A percentile compares a stretch with the other conserved stretches of the same genome.
phyloP scores from a whole-genome alignment of 2,888 invertebrate species.

The Trichogramma dendrolimi region DNA sequence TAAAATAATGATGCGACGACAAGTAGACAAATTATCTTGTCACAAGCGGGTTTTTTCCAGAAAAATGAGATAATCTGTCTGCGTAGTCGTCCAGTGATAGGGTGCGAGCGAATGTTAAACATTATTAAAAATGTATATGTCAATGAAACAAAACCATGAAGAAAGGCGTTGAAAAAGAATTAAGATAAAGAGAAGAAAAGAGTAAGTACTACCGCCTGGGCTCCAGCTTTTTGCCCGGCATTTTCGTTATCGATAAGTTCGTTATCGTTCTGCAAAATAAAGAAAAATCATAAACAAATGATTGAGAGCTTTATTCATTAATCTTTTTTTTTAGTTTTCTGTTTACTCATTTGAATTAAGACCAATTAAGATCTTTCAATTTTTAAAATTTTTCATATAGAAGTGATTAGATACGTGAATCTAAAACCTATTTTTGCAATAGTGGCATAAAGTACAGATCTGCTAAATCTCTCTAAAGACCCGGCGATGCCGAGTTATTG shows the following conservation, averaged over 20 bases:
- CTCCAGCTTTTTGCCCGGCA: conserved; percentile 53
- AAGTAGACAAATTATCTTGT: too few species aligned
- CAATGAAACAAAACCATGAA: conserved; percentile 13
- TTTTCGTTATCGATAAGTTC: conserved; percentile 52
- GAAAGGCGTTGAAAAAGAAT: conserved; percentile 19
- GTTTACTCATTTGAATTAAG: conserved; percentile 3
- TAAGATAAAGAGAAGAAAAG: conserved; percentile 42
- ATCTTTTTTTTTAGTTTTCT: conserved; percentile 20
- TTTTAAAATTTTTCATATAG: conserved; percentile 5
- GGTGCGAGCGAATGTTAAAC: too few species aligned
- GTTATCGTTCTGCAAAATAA: conserved; percentile 53
- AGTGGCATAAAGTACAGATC: not conserved
- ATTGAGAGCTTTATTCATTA: conserved; percentile 39
- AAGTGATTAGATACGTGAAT: conserved; percentile 19
- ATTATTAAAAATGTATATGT: not conserved
- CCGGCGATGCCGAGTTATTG: conserved; percentile 24
- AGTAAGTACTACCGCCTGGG: conserved; percentile 53
- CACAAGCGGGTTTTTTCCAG: too few species aligned
- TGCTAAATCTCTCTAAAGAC: conserved; percentile 24
- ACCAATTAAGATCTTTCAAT: not conserved
- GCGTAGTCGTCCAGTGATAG: too few species aligned
- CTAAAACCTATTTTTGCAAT: conserved; percentile 14
- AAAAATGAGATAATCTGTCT: too few species aligned
- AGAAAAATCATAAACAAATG: conserved; percentile 49
- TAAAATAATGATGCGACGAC: too few species aligned